A percentile compares a stretch with the other conserved stretches of the same genome.
These are phyloP conservation scores for Bufo bufo DNA, from an alignment of 2,113 vertebrate species.

Conservation along the genomic window DNA sequence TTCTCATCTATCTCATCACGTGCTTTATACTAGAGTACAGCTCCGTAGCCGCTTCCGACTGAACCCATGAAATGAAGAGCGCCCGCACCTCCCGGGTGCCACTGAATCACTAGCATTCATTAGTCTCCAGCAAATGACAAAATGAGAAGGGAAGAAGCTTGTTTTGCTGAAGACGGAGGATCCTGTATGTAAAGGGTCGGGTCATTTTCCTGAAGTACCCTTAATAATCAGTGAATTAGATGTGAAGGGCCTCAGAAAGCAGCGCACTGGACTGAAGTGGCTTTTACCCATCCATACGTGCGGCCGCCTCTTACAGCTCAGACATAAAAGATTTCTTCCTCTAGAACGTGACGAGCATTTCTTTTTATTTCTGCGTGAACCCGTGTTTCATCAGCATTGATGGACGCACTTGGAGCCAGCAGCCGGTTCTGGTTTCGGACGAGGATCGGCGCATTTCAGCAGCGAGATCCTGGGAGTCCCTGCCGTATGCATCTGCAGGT, in stretches of 20 bases:
- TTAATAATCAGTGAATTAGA: background rate
- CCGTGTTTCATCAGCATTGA: too few relatives aligned
- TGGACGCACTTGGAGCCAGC: too few relatives aligned
- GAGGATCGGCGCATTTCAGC: too few relatives aligned
- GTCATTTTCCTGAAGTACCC: background rate
- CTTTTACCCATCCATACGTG: background rate
- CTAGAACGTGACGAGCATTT: background rate
- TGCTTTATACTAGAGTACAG: background rate
- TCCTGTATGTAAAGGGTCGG: background rate
- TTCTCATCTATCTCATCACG: background rate
- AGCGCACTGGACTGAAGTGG: background rate
- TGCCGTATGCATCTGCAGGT: background rate
- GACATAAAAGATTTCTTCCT: background rate
- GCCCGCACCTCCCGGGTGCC: background rate
- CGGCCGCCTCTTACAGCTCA: background rate
- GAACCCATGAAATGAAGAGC: background rate
- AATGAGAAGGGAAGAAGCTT: background rate
- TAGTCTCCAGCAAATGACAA: background rate
- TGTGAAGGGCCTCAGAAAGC: background rate
- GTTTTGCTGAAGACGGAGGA: background rate
- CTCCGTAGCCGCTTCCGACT: background rate
- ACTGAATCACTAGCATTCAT: constrained; percentile 2
- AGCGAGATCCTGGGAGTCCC: too few relatives aligned
- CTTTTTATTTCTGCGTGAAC: background rate
- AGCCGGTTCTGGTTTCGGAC: too few relatives aligned